phyloP scores from a whole-genome alignment of 2,888 invertebrate genomes.

The Cataglyphis rosenhaueri region DNA sequence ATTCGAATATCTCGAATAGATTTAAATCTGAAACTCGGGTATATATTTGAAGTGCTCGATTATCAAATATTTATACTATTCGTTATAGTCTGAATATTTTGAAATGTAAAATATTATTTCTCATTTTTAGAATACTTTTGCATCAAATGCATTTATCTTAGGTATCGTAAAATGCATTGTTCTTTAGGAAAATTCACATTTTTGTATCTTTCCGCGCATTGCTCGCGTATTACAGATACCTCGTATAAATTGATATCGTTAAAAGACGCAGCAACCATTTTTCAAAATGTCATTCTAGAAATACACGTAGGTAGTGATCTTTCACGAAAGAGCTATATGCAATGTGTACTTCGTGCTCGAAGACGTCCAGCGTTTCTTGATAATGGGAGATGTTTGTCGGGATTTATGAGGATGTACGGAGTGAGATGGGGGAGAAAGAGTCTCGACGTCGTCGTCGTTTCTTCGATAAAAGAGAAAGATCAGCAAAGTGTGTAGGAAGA shows the following conservation, averaged over 20 bases:
- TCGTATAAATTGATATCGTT: conserved; percentile 16
- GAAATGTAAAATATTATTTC: background rate
- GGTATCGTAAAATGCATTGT: background rate
- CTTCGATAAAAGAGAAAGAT: conserved; percentile 39
- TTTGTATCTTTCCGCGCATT: conserved; percentile 18
- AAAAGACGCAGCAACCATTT: conserved; percentile 18
- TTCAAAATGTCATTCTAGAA: conserved; percentile 38
- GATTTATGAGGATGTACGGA: conserved; percentile 43
- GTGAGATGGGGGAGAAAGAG: background rate
- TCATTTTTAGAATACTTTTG: background rate
- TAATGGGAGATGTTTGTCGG: conserved; percentile 42
- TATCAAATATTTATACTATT: background rate
- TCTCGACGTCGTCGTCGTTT: conserved; percentile 25
- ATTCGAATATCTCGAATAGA: conserved; percentile 9
- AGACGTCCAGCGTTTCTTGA: conserved; percentile 29
- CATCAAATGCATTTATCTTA: conserved; percentile 22
- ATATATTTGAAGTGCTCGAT: background rate
- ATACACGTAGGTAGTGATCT: conserved; percentile 18
- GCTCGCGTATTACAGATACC: conserved; percentile 10
- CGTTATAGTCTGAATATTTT: background rate
- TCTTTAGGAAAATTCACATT: conserved; percentile 10
- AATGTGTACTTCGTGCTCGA: background rate
- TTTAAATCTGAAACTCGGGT: background rate
- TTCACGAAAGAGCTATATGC: background rate
- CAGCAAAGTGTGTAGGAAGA: conserved; percentile 31